Conservation (phyloP, 2,113 vertebrate species). For the Gavia stellata region DNA sequence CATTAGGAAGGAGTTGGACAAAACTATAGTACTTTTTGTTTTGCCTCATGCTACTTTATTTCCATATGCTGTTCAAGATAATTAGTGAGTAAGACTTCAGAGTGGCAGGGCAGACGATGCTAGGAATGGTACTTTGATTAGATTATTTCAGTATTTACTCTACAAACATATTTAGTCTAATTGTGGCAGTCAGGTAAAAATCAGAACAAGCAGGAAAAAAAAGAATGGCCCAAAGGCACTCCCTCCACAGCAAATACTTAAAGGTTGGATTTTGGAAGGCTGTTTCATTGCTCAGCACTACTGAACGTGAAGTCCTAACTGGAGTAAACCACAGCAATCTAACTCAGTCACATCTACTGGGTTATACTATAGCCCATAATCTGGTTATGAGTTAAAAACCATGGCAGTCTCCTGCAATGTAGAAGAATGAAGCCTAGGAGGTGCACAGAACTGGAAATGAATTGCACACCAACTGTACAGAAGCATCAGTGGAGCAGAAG, state of each 20-base stretch:
- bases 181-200: not conserved
- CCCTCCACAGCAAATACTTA: not conserved
- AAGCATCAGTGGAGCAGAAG: not conserved
- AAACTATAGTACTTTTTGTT: not conserved
- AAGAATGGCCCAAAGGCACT: not conserved
- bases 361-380: not conserved
- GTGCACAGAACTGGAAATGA: not conserved
- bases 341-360: accelerated
- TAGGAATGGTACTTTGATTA: not conserved
- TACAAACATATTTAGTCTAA: not conserved
- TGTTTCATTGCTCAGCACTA: not conserved
- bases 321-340: not conserved
- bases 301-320: not conserved
- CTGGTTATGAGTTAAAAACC: not conserved
- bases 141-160: not conserved
- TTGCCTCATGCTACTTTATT: not conserved
- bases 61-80: not conserved
- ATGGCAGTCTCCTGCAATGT: accelerated
- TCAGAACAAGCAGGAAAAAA: not conserved
- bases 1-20: constrained; percentile 7
- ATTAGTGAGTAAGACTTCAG: not conserved
- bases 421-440: not conserved
- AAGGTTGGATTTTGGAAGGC: not conserved
- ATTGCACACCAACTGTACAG: not conserved
- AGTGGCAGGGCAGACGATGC: not conserved